A percentile compares a stretch with the other conserved stretches of the same genome.
Evolutionary conservation across 2,113 vertebrate genomes (phyloP).

Genomic region (Ammodramus savannarum): DNA sequence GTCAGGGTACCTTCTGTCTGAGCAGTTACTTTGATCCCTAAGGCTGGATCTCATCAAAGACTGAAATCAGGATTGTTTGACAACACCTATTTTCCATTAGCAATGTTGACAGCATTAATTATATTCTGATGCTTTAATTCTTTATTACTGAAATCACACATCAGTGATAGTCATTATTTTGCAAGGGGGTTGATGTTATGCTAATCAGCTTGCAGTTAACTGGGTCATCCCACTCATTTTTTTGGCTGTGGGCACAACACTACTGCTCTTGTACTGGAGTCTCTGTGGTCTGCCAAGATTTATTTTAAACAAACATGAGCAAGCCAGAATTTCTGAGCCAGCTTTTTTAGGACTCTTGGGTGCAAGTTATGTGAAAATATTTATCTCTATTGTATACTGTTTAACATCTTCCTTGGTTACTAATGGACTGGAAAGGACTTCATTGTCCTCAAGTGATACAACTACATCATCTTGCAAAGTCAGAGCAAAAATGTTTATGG

Average conservation of each 20-base stretch:
- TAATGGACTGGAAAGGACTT: constrained; percentile 62
- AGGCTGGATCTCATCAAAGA: constrained; percentile 53
- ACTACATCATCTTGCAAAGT: constrained; percentile 7
- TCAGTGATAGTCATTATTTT: constrained; percentile 60
- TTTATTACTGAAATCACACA: constrained; percentile 61
- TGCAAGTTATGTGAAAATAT: constrained; percentile 64
- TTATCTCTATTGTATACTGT: constrained; percentile 60
- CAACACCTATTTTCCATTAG: constrained; percentile 65
- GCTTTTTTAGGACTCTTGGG: constrained; percentile 56
- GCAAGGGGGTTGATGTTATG: constrained; percentile 44
- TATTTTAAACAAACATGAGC: constrained; percentile 61
- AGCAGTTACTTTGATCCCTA: constrained; percentile 43
- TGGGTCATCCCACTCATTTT: constrained; percentile 57
- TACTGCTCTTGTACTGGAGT: constrained; percentile 49
- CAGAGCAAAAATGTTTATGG: constrained; percentile 22
- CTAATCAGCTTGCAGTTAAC: constrained; percentile 52
- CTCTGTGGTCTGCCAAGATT: constrained; percentile 65
- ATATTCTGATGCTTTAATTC: constrained; percentile 57
- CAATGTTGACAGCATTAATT: constrained; percentile 58
- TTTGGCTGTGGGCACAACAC: constrained; percentile 51
- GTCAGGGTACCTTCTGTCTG: neutral
- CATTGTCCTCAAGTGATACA: constrained; percentile 57
- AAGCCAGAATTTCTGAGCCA: constrained; percentile 49
- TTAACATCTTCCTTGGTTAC: constrained; percentile 62
- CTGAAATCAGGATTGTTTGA: constrained; percentile 49